Conservation (phyloP, 2,113 vertebrate genomes). For the Dolichallabes microphthalmus region DNA sequence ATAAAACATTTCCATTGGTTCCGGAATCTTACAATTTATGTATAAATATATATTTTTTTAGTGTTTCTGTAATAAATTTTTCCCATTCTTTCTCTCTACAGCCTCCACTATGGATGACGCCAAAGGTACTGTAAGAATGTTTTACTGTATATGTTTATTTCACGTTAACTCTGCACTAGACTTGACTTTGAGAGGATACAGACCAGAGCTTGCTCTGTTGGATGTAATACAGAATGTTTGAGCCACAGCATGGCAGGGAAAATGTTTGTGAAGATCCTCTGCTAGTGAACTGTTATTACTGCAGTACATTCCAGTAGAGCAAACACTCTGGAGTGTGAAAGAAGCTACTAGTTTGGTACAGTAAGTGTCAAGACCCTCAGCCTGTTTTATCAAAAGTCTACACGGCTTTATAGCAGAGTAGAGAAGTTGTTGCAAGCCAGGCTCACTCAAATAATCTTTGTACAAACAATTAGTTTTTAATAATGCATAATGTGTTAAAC, state of each 20-base stretch:
- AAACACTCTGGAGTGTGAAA: neutral
- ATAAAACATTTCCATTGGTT: neutral
- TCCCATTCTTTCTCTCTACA: constrained; percentile 52
- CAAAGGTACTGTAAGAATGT: constrained; percentile 64
- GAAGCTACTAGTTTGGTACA: neutral
- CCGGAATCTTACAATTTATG: neutral
- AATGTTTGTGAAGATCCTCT: constrained; percentile 35
- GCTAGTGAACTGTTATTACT: constrained; percentile 20
- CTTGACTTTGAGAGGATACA: constrained; percentile 18
- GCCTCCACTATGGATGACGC: constrained; percentile 60
- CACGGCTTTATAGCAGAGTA: neutral
- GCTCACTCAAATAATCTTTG: neutral
- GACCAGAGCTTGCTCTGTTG: neutral
- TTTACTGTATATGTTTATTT: constrained; percentile 18
- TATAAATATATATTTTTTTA: neutral
- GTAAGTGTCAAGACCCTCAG: neutral
- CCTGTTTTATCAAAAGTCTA: neutral
- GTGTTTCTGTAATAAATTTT: neutral
- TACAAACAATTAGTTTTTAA: neutral
- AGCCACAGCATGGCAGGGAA: constrained; percentile 12
- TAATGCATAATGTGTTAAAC: neutral
- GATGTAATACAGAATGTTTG: constrained; percentile 1
- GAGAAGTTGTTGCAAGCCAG: neutral
- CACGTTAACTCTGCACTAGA: neutral
- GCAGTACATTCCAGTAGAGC: constrained; percentile 10